Conservation (phyloP, 2,113 vertebrate species). For the Stigmatopora argus region DNA sequence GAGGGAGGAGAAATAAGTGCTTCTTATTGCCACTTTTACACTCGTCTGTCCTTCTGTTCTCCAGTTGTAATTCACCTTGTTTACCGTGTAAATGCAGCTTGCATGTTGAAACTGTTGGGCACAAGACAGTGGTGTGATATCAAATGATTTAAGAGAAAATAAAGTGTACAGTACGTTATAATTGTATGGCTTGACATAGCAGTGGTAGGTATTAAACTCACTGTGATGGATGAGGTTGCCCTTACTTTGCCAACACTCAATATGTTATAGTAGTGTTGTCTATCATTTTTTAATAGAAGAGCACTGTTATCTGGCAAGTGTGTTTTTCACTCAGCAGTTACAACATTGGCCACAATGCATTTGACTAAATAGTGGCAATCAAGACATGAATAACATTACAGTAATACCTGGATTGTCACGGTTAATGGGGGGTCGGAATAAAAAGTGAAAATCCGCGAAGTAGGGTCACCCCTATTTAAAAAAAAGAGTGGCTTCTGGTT, state of each 20-base stretch:
- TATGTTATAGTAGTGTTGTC: not conserved
- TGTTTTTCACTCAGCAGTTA: not conserved
- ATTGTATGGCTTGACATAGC: not conserved
- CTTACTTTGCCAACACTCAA: not conserved
- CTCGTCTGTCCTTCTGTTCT: constrained; percentile 37
- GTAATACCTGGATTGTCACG: too few relatives aligned
- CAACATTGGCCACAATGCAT: not conserved
- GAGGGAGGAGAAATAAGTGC: constrained; percentile 17
- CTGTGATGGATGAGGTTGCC: not conserved
- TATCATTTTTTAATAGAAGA: not conserved
- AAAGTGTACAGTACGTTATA: not conserved
- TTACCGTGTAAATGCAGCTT: constrained; percentile 33
- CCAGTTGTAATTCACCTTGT: constrained; percentile 48
- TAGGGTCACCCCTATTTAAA: too few relatives aligned
- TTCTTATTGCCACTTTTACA: constrained; percentile 27
- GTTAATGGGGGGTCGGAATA: too few relatives aligned
- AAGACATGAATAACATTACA: not conserved
- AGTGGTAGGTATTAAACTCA: not conserved
- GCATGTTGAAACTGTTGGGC: constrained; percentile 53
- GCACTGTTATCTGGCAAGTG: not conserved
- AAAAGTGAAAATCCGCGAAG: too few relatives aligned
- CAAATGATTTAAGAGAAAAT: not conserved
- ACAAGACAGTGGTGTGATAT: not conserved
- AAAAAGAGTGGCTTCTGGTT: too few relatives aligned
- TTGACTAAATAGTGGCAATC: not conserved